Evolutionary conservation across 2,113 vertebrate genomes (phyloP).

Genomic region (Lichenostomus cassidix): DNA sequence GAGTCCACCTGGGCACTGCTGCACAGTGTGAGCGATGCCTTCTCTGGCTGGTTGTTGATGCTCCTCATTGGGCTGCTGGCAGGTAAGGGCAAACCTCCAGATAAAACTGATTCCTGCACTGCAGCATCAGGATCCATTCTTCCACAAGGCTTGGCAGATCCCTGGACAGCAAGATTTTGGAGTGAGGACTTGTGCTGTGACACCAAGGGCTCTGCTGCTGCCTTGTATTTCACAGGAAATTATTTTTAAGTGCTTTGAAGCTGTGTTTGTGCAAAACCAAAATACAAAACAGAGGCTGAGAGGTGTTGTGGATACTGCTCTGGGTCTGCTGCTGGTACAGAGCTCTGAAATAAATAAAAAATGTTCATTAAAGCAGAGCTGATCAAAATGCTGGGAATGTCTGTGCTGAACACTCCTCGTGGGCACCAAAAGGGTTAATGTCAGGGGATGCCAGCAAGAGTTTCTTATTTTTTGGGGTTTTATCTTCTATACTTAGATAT

Average conservation of each 20-base stretch:
- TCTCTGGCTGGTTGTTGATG: conserved; percentile 97
- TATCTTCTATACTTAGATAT: neutral
- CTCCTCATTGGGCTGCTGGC: conserved; percentile 91
- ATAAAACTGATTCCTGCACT: accelerated
- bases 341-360: neutral
- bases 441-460: neutral
- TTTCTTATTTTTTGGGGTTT: accelerated
- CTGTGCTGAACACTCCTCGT: accelerated
- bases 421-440: neutral
- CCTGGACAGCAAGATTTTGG: neutral
- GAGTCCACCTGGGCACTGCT: conserved; percentile 89
- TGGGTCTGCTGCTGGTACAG: neutral
- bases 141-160: neutral
- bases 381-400: neutral
- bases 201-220: neutral
- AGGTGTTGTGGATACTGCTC: neutral
- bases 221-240: neutral
- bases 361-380: neutral
- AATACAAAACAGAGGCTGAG: neutral
- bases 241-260: neutral
- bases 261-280: neutral
- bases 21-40: conserved; percentile 90
- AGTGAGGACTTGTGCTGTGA: neutral
- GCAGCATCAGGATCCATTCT: neutral
- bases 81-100: conserved; percentile 73